These are phyloP conservation scores for Hipparchia sbordonii DNA, from an alignment of 2,888 invertebrate genomes.

Conservation along the genomic window DNA sequence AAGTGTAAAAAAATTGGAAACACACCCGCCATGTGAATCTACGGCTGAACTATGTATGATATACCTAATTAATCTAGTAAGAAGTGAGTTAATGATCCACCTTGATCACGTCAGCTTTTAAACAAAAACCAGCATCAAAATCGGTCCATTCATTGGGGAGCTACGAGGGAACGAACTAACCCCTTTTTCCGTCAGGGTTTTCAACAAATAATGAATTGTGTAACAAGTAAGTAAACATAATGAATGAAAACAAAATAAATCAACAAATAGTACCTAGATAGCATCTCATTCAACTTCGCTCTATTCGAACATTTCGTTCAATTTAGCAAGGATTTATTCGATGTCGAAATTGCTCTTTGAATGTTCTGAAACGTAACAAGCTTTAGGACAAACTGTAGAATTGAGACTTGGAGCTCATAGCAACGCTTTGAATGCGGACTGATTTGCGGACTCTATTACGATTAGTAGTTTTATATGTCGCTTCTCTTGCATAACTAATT, in stretches of 20 bases:
- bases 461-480: not conserved
- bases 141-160: too few species aligned
- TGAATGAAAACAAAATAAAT: not conserved
- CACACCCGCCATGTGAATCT: too few species aligned
- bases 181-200: too few species aligned
- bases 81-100: too few species aligned
- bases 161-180: too few species aligned
- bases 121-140: too few species aligned
- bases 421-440: not conserved
- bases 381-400: not conserved
- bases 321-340: not conserved
- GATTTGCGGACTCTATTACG: not conserved
- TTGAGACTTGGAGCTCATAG: not conserved
- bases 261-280: not conserved
- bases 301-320: not conserved
- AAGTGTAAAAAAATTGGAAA: too few species aligned
- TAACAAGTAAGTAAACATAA: not conserved
- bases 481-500: not conserved
- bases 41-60: too few species aligned
- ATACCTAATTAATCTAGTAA: too few species aligned
- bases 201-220: not conserved
- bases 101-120: too few species aligned
- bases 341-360: not conserved
- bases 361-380: slow-evolving; percentile 1
- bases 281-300: not conserved